phyloP scores from a whole-genome alignment of 2,888 invertebrate genomes.

The Acleris sparsana region DNA sequence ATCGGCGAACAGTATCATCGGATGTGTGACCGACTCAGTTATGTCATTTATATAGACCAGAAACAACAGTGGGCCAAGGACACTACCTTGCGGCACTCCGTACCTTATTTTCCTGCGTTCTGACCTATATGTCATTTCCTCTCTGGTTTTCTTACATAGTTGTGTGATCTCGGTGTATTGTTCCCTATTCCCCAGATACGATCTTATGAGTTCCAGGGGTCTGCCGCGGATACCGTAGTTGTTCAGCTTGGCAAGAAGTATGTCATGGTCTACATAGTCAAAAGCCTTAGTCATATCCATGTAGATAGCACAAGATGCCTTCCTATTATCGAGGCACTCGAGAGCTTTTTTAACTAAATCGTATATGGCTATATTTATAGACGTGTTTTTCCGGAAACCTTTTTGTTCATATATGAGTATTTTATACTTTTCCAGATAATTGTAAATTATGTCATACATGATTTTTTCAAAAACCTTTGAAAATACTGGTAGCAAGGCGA shows the following conservation, averaged over 20 bases:
- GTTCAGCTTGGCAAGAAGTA: neutral
- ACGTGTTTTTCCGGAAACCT: conserved; percentile 1
- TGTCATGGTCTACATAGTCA: neutral
- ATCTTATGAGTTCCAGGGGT: neutral
- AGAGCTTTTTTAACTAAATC: neutral
- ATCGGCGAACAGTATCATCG: neutral
- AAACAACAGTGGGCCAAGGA: neutral
- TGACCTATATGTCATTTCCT: neutral
- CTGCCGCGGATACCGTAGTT: neutral
- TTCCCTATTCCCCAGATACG: neutral
- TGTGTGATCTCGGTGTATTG: neutral
- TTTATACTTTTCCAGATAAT: neutral
- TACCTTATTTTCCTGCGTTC: neutral
- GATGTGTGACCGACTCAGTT: neutral
- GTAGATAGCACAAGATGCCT: neutral
- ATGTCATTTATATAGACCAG: neutral
- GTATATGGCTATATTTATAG: neutral
- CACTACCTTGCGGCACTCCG: conserved; percentile 1
- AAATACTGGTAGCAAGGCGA: neutral
- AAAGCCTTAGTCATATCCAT: conserved; percentile 4
- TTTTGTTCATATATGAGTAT: neutral
- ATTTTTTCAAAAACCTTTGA: neutral
- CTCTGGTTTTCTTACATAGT: neutral
- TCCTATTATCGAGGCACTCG: neutral
- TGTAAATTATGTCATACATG: neutral